Conservation (phyloP, 1,140 invertebrate species). For the Phortica variegata region DNA sequence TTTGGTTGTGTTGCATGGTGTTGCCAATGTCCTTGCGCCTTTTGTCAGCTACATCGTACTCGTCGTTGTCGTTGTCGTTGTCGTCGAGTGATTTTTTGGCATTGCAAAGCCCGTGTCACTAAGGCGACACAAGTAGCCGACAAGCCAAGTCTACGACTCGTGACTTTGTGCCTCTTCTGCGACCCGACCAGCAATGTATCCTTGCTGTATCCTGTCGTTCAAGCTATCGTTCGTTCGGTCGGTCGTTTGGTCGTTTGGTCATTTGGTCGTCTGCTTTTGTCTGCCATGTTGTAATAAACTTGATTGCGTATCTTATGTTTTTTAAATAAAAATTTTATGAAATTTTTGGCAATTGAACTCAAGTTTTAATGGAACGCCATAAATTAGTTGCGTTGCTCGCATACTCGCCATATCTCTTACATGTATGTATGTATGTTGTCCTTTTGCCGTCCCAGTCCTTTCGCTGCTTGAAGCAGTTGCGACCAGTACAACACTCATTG, state of each 20-base stretch:
- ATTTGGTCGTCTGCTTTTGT: constrained; percentile 1
- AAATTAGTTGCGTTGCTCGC: constrained; percentile 33
- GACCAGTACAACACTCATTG: no score
- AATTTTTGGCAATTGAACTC: constrained; percentile 55
- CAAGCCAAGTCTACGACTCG: constrained; percentile 26
- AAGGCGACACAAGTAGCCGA: constrained; percentile 23
- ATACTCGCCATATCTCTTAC: neutral
- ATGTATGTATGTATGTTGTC: neutral
- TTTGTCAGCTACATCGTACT: no score
- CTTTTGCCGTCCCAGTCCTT: constrained; percentile 9
- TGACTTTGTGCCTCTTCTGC: no score
- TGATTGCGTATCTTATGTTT: constrained; percentile 46
- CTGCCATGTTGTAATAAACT: constrained; percentile 36
- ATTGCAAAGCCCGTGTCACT: constrained; percentile 27
- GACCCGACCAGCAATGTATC: no score
- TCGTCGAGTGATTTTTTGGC: constrained; percentile 19
- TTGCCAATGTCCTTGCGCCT: no score
- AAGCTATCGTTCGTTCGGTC: no score
- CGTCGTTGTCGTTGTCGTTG: no score
- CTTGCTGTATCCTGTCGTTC: no score
- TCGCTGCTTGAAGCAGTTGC: constrained; percentile 14
- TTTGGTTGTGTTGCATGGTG: no score
- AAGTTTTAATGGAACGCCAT: constrained; percentile 52
- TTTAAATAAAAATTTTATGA: constrained; percentile 53
- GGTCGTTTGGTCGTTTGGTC: neutral